These are phyloP conservation scores for Microcebus ravelobensis DNA, from an alignment of 2,113 vertebrate species.

Conservation along the genomic window DNA sequence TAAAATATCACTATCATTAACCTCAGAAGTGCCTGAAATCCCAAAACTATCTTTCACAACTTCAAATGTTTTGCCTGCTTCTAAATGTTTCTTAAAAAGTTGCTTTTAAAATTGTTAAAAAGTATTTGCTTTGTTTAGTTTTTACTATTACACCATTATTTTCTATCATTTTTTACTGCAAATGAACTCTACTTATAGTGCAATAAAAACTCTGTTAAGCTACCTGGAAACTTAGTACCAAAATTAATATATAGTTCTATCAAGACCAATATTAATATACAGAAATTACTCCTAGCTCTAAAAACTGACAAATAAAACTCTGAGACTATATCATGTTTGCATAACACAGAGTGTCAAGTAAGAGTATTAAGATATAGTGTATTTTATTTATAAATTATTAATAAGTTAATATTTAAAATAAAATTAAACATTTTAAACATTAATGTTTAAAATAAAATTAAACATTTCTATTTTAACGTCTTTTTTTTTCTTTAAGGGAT, in stretches of 20 bases:
- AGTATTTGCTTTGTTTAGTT: neutral
- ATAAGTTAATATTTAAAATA: neutral
- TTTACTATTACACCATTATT: neutral
- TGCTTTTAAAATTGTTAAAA: neutral
- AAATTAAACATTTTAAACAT: too few relatives aligned
- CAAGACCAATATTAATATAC: too few relatives aligned
- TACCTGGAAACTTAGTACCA: neutral
- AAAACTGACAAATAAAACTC: neutral
- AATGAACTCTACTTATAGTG: neutral
- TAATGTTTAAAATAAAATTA: too few relatives aligned
- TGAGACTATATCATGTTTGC: too few relatives aligned
- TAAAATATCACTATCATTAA: rapidly evolving
- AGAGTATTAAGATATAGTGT: neutral
- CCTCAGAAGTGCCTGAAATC: neutral
- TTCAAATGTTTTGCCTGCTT: neutral
- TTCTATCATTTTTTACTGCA: neutral
- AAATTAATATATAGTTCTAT: neutral
- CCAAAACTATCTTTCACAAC: neutral
- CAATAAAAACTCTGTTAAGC: neutral
- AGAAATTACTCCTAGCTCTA: neutral
- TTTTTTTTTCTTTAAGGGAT: neutral
- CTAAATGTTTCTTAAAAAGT: neutral
- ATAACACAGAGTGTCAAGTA: rapidly evolving
- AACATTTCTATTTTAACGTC: neutral
- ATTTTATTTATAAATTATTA: neutral